Conservation (phyloP, 2,113 vertebrate species). For the Vulpes lagopus region DNA sequence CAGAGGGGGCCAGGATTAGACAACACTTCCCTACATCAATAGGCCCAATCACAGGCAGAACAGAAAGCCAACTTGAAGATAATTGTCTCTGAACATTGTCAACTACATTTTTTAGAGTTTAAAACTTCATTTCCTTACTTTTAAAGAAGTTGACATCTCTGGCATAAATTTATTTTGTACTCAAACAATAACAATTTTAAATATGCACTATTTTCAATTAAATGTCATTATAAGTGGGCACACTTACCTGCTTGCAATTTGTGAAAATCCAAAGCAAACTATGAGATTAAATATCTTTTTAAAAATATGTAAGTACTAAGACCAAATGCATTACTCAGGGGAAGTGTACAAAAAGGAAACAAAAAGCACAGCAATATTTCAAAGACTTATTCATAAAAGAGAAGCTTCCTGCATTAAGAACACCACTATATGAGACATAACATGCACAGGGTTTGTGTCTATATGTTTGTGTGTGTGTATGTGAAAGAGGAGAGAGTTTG, state of each 20-base stretch:
- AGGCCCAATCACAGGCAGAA: conserved; percentile 84
- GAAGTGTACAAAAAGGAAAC: neutral
- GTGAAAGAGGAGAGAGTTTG: neutral
- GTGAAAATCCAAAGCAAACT: conserved; percentile 68
- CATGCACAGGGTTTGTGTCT: neutral
- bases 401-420: conserved; percentile 51
- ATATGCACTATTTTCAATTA: conserved; percentile 30
- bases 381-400: conserved; percentile 59
- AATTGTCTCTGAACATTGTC: conserved; percentile 69
- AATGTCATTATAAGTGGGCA: conserved; percentile 43
- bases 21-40: conserved; percentile 85
- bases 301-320: conserved; percentile 57
- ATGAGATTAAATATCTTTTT: conserved; percentile 48
- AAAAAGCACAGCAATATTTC: conserved; percentile 50
- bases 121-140: conserved; percentile 68
- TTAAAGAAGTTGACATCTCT: conserved; percentile 55
- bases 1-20: conserved; percentile 92
- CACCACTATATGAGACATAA: neutral
- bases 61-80: conserved; percentile 83
- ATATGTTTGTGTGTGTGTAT: too few relatives aligned
- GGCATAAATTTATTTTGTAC: conserved; percentile 59
- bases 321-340: conserved; percentile 28
- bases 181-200: conserved; percentile 64
- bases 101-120: conserved; percentile 64
- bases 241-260: conserved; percentile 72